Evolutionary conservation across 1,140 invertebrate species (phyloP).

Genomic region (Arion vulgaris): DNA sequence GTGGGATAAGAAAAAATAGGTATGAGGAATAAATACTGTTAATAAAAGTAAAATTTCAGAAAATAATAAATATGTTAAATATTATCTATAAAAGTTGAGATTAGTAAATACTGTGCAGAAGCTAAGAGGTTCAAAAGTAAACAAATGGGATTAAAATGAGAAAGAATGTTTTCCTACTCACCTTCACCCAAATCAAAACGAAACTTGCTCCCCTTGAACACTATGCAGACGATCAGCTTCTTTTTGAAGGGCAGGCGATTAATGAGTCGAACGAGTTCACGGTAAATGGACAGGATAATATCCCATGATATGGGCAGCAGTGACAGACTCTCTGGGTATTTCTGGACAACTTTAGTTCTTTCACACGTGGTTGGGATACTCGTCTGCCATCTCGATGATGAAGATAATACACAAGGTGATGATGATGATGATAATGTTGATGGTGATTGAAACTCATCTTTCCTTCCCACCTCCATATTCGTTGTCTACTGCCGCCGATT

Average conservation of each 20-base stretch:
- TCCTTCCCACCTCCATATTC: constrained; percentile 22
- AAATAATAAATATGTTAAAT: no score
- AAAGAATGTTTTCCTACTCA: constrained; percentile 39
- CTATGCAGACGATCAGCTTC: constrained; percentile 51
- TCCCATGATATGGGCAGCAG: constrained; percentile 49
- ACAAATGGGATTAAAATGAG: no score
- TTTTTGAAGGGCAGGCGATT: constrained; percentile 47
- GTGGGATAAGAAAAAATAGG: no score
- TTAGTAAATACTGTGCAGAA: no score
- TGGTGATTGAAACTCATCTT: neutral
- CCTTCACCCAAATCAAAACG: constrained; percentile 54
- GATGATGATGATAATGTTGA: neutral
- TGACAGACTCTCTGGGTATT: constrained; percentile 19
- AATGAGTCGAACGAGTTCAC: constrained; percentile 46
- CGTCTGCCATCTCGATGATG: constrained; percentile 11
- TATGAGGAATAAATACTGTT: no score
- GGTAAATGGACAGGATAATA: constrained; percentile 39
- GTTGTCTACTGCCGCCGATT: neutral
- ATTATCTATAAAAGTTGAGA: no score
- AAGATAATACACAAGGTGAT: neutral
- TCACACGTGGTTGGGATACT: constrained; percentile 20
- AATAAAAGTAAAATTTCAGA: no score
- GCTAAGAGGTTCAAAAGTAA: no score
- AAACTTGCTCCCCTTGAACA: constrained; percentile 50
- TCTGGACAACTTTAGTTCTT: constrained; percentile 1